Evolutionary conservation across 2,888 invertebrate species (phyloP).

Genomic region (Tholera decimalis): DNA sequence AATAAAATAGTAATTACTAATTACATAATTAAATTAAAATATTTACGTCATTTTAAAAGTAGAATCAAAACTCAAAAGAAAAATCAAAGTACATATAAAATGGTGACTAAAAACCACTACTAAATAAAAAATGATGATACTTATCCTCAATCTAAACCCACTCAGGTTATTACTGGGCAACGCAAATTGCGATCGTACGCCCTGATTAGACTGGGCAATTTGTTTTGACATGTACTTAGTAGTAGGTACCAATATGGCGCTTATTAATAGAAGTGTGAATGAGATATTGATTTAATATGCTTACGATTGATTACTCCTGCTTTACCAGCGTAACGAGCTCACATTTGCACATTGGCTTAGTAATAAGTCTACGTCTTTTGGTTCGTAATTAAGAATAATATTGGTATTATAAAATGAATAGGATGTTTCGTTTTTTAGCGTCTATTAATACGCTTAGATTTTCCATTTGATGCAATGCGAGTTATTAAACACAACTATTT

Average conservation of each 20-base stretch:
- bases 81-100: slow-evolving; percentile 27
- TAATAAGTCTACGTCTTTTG: slow-evolving; percentile 33
- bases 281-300: slow-evolving; percentile 52
- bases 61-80: too few species aligned
- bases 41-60: too few species aligned
- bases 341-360: slow-evolving; percentile 31
- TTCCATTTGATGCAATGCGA: background rate
- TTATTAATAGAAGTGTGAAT: slow-evolving; percentile 55
- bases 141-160: slow-evolving; percentile 59
- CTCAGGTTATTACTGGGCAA: slow-evolving; percentile 50
- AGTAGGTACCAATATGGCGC: slow-evolving; percentile 15
- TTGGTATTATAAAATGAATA: slow-evolving; percentile 12
- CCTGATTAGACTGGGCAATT: slow-evolving; percentile 67
- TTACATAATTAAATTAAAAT: too few species aligned
- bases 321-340: slow-evolving; percentile 34
- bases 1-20: too few species aligned
- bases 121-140: slow-evolving; percentile 38
- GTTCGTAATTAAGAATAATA: slow-evolving; percentile 41
- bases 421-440: slow-evolving; percentile 1
- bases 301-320: slow-evolving; percentile 36
- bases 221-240: slow-evolving; percentile 73
- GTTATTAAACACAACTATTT: background rate
- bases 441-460: background rate
- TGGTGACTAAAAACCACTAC: slow-evolving; percentile 36
- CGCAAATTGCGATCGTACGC: slow-evolving; percentile 63